Base-by-base conservation (phyloP, 2,797 vertebrate genomes). In the Carapus acus region DNA sequence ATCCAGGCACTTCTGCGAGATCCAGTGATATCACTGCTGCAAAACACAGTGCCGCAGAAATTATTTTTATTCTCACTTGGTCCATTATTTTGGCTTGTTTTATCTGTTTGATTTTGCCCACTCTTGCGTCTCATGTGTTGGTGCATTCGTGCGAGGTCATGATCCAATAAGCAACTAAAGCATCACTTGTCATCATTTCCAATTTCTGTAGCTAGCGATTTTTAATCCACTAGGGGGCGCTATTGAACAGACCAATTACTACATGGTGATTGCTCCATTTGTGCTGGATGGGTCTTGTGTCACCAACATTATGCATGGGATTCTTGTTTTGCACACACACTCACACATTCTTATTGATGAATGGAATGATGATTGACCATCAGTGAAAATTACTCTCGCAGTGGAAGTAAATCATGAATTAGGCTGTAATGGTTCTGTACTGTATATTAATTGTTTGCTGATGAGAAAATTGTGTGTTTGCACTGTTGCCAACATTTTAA, bases 211-310 rank as follows among this genome's bases (percentile, higher is more conserved):
- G 33, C 24, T 29, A 27, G 7, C 1, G 7, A 18, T 27, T 21
- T 31, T 31, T 4, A 47, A n/a, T 52, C 80, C 82, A 83, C 77
- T 37, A 15, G 70, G 73, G 48, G 78, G 72, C 71, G 46, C 49
- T 41, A 23, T 57, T 67, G 49, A 47, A 36, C 58, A 13, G 16
- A 49, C 57, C 31, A 19, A 27, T 19, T 11, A 41, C 11, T 18
- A n/a, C n/a, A n/a, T n/a, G 18, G 34, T 1, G 20, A 61, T 20
- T 67, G 31, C 37, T 44, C 50, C 17, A 22, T 31, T 31, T n/a
- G 11, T 49, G 18, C 12, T 13, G 9, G 3, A 33, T 9, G 8
- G 31, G 31, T 13, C 31, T 27, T 33, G 3, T 33, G 14, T 52
- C 63, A 20, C 53, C 56, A 21, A 50, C 16, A 48, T 55, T 39